phyloP scores from a whole-genome alignment of 30 jellyfish, hydroid and myxozoan species.

The Cassiopea xamachana region DNA sequence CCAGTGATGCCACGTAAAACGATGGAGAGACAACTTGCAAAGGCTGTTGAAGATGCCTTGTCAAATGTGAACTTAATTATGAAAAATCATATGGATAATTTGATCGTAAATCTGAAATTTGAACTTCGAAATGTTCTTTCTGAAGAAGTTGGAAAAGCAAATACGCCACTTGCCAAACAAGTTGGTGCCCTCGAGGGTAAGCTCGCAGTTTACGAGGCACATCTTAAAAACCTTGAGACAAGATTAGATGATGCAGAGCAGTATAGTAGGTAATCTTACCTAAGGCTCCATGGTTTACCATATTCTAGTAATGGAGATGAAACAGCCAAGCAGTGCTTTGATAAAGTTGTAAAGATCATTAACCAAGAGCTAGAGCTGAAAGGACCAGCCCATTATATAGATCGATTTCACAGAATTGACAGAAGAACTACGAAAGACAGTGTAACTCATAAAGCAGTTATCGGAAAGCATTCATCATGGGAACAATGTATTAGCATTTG shows the following conservation, averaged over 20 bases:
- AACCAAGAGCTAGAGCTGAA: neutral
- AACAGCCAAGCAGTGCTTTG: conserved; percentile 32
- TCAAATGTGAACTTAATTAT: neutral
- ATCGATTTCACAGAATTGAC: conserved; percentile 4
- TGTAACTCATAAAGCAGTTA: neutral
- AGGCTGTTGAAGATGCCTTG: neutral
- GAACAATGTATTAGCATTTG: neutral
- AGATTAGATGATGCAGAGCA: conserved; percentile 13
- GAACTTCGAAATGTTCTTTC: neutral
- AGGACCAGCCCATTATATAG: neutral
- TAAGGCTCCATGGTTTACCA: neutral
- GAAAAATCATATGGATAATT: neutral
- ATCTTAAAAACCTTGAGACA: neutral
- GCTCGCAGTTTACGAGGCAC: neutral
- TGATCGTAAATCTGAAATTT: neutral
- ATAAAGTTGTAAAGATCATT: conserved; percentile 13
- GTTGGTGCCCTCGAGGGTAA: neutral
- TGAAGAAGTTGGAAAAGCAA: neutral
- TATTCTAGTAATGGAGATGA: conserved; percentile 26
- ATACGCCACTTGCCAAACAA: neutral
- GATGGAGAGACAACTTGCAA: neutral
- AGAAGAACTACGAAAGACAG: conserved; percentile 5
- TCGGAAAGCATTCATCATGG: neutral
- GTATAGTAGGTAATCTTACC: conserved; percentile 18
- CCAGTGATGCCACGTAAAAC: neutral